Base-by-base conservation (phyloP, 2,888 invertebrate species). In the Apodemia duryi region DNA sequence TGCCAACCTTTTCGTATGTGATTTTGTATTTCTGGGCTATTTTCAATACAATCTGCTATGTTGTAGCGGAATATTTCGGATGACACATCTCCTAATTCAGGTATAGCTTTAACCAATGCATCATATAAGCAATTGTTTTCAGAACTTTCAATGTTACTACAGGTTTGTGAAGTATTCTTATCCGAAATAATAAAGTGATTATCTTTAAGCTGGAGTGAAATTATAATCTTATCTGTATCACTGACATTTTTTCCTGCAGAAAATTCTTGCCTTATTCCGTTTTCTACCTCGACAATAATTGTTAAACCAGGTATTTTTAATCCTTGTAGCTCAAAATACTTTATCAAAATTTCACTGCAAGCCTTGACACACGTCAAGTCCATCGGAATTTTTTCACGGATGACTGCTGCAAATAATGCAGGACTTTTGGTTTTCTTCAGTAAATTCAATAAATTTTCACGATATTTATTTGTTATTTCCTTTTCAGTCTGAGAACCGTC, bases 381-480 rank as follows among this genome's bases (percentile, higher is more conserved):
- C 65, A 65, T 65, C n/a, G 65, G 65, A 9, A 65, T 28, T 7
- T 62, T 65, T 51, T 65, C 65, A 13, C 38, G 52, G 11, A 65
- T 61, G 11, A 65, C 61, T 41, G 35, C 13, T 61, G 65, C 65
- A 62, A 62, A 65, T 52, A 65, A 38, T 7, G 9, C 38, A n/a
- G 64, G 64, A 32, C 21, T 46, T 64, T 35, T 64, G 43, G 60
- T 46, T 64, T 64, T 32, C 32, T 29, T 51, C 41, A 65, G 51
- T 7, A 65, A 65, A 28, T 52, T 51, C 28, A 65, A 62, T 61
- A 65, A 28, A n/a, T 65, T 11, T 11, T 41, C 49, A 51, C 62
- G 61, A 29, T 65, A 65, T 61, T 52, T 62, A 2, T 52, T 29
- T 43, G 51, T 62, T 29, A 65, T 65, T 6, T 29, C 28, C 11